A percentile compares a stretch with the other conserved stretches of the same genome.
phyloP scores from a whole-genome alignment of 2,113 vertebrate genomes.

The Gobiocypris rarus region DNA sequence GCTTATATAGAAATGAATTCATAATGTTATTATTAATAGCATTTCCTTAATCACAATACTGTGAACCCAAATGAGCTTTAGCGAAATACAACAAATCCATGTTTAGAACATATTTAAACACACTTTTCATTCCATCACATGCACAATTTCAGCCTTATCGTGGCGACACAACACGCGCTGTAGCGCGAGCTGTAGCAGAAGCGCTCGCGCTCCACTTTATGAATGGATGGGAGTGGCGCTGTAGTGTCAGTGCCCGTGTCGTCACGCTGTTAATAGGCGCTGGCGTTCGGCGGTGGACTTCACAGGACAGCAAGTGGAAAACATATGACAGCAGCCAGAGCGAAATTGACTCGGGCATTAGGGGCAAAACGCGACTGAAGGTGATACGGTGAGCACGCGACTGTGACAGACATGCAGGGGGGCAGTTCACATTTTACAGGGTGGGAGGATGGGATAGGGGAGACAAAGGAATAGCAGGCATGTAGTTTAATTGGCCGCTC shows the following conservation, averaged over 20 bases:
- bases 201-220: constrained; percentile 68
- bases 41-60: neutral
- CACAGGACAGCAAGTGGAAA: constrained; percentile 63
- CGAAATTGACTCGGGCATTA: constrained; percentile 42
- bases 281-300: constrained; percentile 58
- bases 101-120: neutral
- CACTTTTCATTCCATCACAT: neutral
- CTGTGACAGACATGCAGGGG: constrained; percentile 12
- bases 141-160: neutral
- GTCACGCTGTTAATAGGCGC: constrained; percentile 65
- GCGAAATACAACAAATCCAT: neutral
- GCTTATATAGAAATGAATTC: neutral
- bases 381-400: constrained; percentile 62
- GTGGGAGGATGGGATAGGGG: constrained; percentile 36
- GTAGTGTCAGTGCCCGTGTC: constrained; percentile 59
- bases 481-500: constrained; percentile 26
- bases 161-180: neutral
- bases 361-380: constrained; percentile 65
- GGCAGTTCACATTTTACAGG: neutral
- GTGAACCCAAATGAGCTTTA: neutral
- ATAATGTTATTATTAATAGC: constrained; percentile 5
- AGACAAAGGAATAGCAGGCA: constrained; percentile 54
- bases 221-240: constrained; percentile 80
- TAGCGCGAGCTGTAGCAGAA: neutral
- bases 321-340: constrained; percentile 30